Conservation (phyloP, 2,113 vertebrate species). For the Percopsis transmontana region DNA sequence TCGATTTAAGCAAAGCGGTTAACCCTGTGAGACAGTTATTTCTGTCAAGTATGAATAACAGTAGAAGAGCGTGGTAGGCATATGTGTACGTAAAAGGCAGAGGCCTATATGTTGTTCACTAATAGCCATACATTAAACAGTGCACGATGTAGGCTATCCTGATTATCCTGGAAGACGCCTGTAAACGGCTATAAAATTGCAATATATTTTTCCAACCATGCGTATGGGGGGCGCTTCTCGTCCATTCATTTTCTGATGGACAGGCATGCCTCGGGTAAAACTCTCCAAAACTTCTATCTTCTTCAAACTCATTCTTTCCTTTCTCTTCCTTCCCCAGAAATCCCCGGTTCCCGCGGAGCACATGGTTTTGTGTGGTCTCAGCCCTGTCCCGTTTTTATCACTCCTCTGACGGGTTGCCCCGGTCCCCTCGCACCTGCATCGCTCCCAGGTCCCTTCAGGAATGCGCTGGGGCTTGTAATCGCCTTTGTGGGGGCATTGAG, state of each 20-base stretch:
- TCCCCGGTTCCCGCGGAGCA: slow-evolving; percentile 80
- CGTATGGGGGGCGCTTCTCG: slow-evolving; percentile 27
- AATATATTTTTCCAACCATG: background rate
- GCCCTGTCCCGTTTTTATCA: slow-evolving; percentile 87
- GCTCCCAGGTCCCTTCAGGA: slow-evolving; percentile 97
- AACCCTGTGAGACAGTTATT: slow-evolving; percentile 20
- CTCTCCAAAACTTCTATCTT: slow-evolving; percentile 56
- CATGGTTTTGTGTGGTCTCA: slow-evolving; percentile 93
- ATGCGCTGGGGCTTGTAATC: slow-evolving; percentile 99
- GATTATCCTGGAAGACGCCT: background rate
- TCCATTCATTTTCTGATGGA: slow-evolving; percentile 49
- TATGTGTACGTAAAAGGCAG: too few species aligned
- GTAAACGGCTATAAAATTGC: background rate
- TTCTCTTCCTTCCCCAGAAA: slow-evolving; percentile 76
- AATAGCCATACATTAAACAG: background rate
- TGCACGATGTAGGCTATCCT: background rate
- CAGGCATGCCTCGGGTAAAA: slow-evolving; percentile 49
- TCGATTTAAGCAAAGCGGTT: slow-evolving; percentile 12
- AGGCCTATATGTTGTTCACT: background rate
- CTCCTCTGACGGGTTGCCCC: slow-evolving; percentile 87
- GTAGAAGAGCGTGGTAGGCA: background rate
- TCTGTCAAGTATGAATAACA: slow-evolving; percentile 3
- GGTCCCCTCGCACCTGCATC: slow-evolving; percentile 95
- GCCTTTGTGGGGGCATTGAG: slow-evolving; percentile 99
- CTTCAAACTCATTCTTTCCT: slow-evolving; percentile 52